Evolutionary conservation across 2,888 invertebrate species (phyloP).

Genomic region (Troglohyphantes excavatus): DNA sequence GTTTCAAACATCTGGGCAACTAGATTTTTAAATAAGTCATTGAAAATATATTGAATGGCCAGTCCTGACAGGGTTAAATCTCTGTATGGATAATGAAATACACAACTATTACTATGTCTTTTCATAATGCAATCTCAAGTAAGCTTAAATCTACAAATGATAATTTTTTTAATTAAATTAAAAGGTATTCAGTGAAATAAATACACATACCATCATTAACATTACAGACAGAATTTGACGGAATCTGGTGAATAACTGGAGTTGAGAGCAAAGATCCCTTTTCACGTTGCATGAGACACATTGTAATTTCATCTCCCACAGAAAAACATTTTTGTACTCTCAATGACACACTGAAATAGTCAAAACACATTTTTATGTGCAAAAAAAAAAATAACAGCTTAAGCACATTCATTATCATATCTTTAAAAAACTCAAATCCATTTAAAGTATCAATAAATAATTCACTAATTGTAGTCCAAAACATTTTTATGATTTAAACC

Average conservation of each 20-base stretch:
- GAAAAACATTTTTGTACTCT: constrained; percentile 83
- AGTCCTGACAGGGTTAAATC: too few relatives aligned
- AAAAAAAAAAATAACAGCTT: neutral
- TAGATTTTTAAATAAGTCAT: too few relatives aligned
- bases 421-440: neutral
- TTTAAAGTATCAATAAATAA: neutral
- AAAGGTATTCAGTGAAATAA: too few relatives aligned
- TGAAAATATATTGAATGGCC: too few relatives aligned
- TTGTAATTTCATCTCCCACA: constrained; percentile 88
- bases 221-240: constrained; percentile 81
- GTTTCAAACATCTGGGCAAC: too few relatives aligned
- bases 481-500: too few relatives aligned
- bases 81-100: too few relatives aligned
- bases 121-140: too few relatives aligned
- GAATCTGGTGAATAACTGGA: constrained; percentile 83
- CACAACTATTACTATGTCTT: too few relatives aligned
- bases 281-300: constrained; percentile 93
- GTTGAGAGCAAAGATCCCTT: constrained; percentile 86
- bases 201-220: constrained; percentile 80
- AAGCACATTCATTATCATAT: neutral
- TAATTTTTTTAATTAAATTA: too few relatives aligned
- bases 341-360: constrained; percentile 85
- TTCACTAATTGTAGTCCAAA: too few relatives aligned
- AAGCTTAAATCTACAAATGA: too few relatives aligned
- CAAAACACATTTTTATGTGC: neutral